phyloP scores from a whole-genome alignment of 2,113 vertebrate genomes.

The Nothocercus nigrocapillus region DNA sequence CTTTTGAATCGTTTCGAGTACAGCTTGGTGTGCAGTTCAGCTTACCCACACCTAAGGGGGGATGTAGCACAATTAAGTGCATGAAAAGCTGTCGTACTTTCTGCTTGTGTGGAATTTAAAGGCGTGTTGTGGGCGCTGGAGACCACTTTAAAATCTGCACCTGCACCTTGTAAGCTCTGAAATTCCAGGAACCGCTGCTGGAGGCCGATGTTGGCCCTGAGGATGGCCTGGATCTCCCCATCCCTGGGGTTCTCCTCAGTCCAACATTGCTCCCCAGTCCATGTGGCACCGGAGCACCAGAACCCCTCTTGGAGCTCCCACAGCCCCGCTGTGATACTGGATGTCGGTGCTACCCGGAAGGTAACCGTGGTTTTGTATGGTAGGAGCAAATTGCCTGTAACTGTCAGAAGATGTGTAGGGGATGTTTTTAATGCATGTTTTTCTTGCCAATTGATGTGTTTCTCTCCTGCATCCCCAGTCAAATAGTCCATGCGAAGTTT shows the following conservation, averaged over 20 bases:
- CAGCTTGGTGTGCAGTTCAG: background rate
- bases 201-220: background rate
- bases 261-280: background rate
- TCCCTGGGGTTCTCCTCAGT: background rate
- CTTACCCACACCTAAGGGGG: background rate
- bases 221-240: too few relatives aligned
- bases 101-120: background rate
- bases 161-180: background rate
- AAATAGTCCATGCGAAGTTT: background rate
- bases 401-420: background rate
- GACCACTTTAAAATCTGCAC: background rate
- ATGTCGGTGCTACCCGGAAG: background rate
- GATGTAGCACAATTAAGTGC: background rate
- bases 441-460: background rate
- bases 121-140: background rate
- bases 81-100: background rate
- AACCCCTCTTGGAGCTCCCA: conserved; percentile 13
- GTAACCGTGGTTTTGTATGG: background rate
- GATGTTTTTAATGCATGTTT: background rate
- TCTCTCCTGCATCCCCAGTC: background rate
- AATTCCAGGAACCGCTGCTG: background rate
- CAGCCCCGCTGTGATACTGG: background rate
- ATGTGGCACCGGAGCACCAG: background rate
- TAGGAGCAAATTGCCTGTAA: background rate
- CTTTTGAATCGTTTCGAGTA: background rate